These are phyloP conservation scores for Eristalis pertinax DNA, from an alignment of 2,888 invertebrate species.

Conservation along the genomic window DNA sequence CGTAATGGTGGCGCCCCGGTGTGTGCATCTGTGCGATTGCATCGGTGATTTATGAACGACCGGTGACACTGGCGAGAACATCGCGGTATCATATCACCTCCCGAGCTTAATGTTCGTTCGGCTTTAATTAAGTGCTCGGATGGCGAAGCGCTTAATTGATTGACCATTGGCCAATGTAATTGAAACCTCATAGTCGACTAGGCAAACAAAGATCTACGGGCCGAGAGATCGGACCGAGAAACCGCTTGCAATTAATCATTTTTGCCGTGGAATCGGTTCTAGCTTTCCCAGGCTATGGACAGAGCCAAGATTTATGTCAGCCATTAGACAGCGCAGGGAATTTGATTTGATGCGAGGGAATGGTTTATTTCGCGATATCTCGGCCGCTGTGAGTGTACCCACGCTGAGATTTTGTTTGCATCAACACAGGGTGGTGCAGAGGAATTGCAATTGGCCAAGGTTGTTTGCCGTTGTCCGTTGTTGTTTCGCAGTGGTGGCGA, in stretches of 20 bases:
- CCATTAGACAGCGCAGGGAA: conserved; percentile 36
- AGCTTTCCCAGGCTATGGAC: conserved; percentile 48
- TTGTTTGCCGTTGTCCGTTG: neutral
- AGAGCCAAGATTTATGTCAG: conserved; percentile 47
- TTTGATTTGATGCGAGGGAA: conserved; percentile 52
- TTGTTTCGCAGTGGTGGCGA: too few species aligned
- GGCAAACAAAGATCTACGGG: conserved; percentile 23
- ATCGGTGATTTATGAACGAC: conserved; percentile 68
- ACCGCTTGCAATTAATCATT: conserved; percentile 51
- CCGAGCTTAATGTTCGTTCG: conserved; percentile 30
- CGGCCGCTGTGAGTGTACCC: conserved; percentile 33
- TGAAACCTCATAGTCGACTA: conserved; percentile 53
- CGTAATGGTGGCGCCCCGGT: conserved; percentile 56
- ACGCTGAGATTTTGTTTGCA: conserved; percentile 24
- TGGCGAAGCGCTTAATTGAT: conserved; percentile 64
- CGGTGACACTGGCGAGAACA: conserved; percentile 53
- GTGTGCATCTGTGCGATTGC: conserved; percentile 53
- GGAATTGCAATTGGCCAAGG: neutral
- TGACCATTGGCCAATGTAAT: conserved; percentile 67
- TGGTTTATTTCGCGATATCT: conserved; percentile 1
- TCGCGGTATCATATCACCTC: conserved; percentile 44
- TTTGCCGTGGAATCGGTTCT: conserved; percentile 23
- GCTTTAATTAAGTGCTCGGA: conserved; percentile 60
- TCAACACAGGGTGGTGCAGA: conserved; percentile 22
- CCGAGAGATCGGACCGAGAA: neutral